Evolutionary conservation across 2,888 invertebrate genomes (phyloP), one percentile per base, ranked within the genome.

Genomic region (Bursaphelenchus okinawaensis): DNA sequence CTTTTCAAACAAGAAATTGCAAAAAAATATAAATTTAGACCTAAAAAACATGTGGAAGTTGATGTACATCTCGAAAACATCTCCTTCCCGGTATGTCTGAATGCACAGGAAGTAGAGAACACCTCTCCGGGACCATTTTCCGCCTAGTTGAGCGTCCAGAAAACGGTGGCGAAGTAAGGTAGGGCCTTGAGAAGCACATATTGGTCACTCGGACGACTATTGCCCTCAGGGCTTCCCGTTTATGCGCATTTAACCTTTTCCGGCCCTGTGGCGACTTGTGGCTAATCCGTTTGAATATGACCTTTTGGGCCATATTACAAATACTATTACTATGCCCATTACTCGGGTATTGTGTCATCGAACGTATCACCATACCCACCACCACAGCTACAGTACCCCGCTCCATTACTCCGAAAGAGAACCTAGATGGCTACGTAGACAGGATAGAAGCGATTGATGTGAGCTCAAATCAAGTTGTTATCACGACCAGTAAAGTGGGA

Each of bases 391-490:
- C 40, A n/a, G 3, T 40, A 16, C 40, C 40, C 12, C 40, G 16
- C 12, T 16, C 16, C n/a, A 40, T n/a, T 26, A 26, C n/a, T 61
- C 26, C 16, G 22, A 16, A 52, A 19, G 4, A 22, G 50, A 22
- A 29, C 55, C 59, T n/a, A 56, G 60, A 67, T 31, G 57, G 62
- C 12, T 65, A 61, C 20, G 70, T 75, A 12, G 79, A 79, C 63
- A 67, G 69, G 40, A 78, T 80, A 51, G 73, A 72, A 55, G 65
- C 72, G 0, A 72, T 81, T 23, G 81, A 81, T 54, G 69, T 74
- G 7, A 69, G 74, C 6, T 68, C 77, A 20, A 77, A 74, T 0
- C 81, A 81, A 61, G 62, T 81, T 12, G 71, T 80, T n/a, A 71
- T 81, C 9, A 67, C 67, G 1, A 81, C 81, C 4, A 68, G 71